A percentile compares a stretch with the other conserved stretches of the same genome.
These are phyloP conservation scores for Cyclophora albipunctata DNA, from an alignment of 2,888 invertebrate genomes.

Conservation along the genomic window DNA sequence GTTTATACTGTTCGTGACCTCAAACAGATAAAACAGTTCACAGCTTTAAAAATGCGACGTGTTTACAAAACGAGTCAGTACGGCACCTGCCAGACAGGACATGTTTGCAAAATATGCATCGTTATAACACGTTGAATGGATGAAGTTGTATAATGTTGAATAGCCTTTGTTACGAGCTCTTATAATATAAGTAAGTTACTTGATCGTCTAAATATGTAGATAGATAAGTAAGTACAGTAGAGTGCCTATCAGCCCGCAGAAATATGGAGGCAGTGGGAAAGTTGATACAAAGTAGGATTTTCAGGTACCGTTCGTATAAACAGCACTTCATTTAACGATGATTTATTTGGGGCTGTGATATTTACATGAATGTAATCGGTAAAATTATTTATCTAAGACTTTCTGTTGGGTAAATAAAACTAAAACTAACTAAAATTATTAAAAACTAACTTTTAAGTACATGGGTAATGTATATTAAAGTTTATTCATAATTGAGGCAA, in stretches of 20 bases:
- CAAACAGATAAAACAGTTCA: slow-evolving; percentile 7
- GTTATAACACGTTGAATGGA: too few species aligned
- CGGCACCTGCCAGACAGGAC: slow-evolving; percentile 6
- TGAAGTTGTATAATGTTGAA: background rate
- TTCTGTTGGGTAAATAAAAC: too few species aligned
- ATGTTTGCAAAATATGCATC: too few species aligned
- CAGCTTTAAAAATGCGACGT: slow-evolving; percentile 1
- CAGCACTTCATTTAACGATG: slow-evolving; percentile 13
- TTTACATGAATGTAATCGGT: too few species aligned
- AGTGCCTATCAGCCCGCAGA: slow-evolving; percentile 53
- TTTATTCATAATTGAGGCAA: too few species aligned
- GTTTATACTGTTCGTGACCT: slow-evolving; percentile 3
- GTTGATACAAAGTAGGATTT: slow-evolving; percentile 68
- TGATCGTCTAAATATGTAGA: slow-evolving; percentile 41
- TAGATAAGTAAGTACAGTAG: slow-evolving; percentile 45
- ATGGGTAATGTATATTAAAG: too few species aligned
- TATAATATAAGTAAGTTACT: slow-evolving; percentile 24
- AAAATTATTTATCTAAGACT: too few species aligned
- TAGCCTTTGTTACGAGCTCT: slow-evolving; percentile 13
- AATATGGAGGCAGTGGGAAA: slow-evolving; percentile 66
- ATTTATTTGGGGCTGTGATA: too few species aligned
- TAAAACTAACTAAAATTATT: too few species aligned
- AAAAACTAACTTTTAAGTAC: too few species aligned
- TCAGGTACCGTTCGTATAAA: slow-evolving; percentile 52
- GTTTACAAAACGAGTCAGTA: slow-evolving; percentile 3